Evolutionary conservation across 2,888 invertebrate species (phyloP), one percentile per base, ranked within the genome.

Genomic region (Cataglyphis cursor): DNA sequence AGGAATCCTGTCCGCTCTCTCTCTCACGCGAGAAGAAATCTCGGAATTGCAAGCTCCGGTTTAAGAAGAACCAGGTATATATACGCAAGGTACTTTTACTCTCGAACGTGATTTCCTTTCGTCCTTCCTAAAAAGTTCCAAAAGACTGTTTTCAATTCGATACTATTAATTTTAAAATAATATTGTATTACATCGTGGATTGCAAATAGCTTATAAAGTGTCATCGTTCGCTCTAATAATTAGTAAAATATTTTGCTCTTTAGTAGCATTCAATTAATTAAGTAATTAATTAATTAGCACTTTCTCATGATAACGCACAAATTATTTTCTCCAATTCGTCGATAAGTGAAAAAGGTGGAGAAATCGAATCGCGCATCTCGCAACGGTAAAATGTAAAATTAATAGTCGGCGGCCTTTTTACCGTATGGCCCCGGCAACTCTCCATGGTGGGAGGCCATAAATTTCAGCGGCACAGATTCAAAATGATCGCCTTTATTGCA

Each of bases 391-490:
- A 92, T 90, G 89, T 86, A 87, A 89, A 91, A 90, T 92, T 92
- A 93, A 94, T 92, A 91, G 91, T 87, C 87, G 88, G 88, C 18
- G 51, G 8, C 8, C 51, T 87, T 92, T 90, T 92, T 89, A 91
- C 90, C 83, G 87, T n/a, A 86, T 82, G 82, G 84, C 85, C 74
- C n/a, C n/a, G 48, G 65, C 83, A 76, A 84, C 70, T 74, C 74
- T 72, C 68, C 65, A 28, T 91, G 89, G 88, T 85, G 92, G 91
- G 91, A 92, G 89, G 85, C 94, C 94, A 96, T 96, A 96, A 96
- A 96, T 96, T 96, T 95, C 95, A 94, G 93, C 93, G 51, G 93
- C 95, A 95, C 95, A 95, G 95, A 95, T 95, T 95, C 95, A 94
- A 94, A 95, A 95, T 95, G 94, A 95, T 95, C 95, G 95, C 95